Conservation (phyloP, 2,888 invertebrate species). For the Eucriotettix oculatus region DNA sequence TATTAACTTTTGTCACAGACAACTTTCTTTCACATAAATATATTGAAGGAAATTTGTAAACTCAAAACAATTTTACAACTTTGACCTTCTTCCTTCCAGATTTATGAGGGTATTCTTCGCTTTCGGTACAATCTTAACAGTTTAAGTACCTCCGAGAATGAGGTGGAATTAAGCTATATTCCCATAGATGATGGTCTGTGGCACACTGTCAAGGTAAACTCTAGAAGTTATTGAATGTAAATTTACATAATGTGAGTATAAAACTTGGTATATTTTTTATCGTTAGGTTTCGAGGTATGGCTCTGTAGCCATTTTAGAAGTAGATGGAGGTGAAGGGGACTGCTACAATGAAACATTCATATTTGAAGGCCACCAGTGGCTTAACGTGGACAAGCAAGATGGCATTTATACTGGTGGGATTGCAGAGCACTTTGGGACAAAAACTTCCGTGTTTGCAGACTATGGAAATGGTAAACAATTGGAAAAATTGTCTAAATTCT, state of each 20-base stretch:
- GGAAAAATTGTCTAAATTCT: too few species aligned
- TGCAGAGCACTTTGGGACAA: constrained; percentile 29
- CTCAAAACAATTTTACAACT: too few species aligned
- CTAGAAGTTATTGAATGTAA: too few species aligned
- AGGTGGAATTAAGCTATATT: constrained; percentile 27
- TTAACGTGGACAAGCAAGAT: constrained; percentile 29
- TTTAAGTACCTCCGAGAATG: constrained; percentile 27
- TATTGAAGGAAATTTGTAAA: too few species aligned
- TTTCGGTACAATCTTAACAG: constrained; percentile 35
- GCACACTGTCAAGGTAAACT: constrained; percentile 30
- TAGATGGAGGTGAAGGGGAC: constrained; percentile 36
- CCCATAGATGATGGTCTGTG: constrained; percentile 36
- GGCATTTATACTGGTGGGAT: constrained; percentile 34
- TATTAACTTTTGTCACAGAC: too few species aligned
- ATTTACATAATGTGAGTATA: too few species aligned
- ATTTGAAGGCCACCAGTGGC: constrained; percentile 28
- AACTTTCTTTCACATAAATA: too few species aligned
- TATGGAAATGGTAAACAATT: constrained; percentile 23
- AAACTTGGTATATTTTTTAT: too few species aligned
- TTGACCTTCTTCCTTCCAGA: constrained; percentile 17
- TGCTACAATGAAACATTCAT: constrained; percentile 29
- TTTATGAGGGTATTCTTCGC: constrained; percentile 26
- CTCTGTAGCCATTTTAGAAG: constrained; percentile 29
- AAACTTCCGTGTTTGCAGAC: constrained; percentile 29
- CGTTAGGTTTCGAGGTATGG: constrained; percentile 26